These are phyloP conservation scores for Sacculina carcini DNA, from an alignment of 2,888 invertebrate genomes.

Conservation along the genomic window DNA sequence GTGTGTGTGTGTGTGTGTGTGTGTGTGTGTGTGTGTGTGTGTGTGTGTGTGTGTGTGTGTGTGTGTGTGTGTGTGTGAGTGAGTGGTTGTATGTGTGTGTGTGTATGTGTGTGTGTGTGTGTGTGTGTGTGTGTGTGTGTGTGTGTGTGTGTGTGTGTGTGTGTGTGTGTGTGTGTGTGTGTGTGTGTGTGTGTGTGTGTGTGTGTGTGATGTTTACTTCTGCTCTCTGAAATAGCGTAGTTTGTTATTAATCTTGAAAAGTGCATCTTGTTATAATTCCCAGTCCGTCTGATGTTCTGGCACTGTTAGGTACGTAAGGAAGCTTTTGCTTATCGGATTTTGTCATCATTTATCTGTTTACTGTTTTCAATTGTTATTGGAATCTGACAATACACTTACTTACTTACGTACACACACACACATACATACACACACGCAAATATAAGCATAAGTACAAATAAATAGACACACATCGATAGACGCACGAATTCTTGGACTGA, in stretches of 20 bases:
- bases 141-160: slow-evolving; percentile 1
- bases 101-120: neutral
- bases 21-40: neutral
- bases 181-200: neutral
- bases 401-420: neutral
- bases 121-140: slow-evolving; percentile 1
- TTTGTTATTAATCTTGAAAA: too few relatives aligned
- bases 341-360: too few relatives aligned
- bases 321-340: too few relatives aligned
- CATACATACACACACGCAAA: neutral
- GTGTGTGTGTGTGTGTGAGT: neutral
- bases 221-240: too few relatives aligned
- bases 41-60: neutral
- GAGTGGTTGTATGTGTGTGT: neutral
- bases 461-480: neutral
- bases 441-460: neutral
- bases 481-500: neutral
- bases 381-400: too few relatives aligned
- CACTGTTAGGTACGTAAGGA: too few relatives aligned
- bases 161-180: slow-evolving; percentile 4
- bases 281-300: too few relatives aligned
- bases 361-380: too few relatives aligned
- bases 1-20: neutral
- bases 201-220: too few relatives aligned
- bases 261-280: too few relatives aligned